phyloP scores from a whole-genome alignment of 1,140 invertebrate species.

The Conus ventricosus region DNA sequence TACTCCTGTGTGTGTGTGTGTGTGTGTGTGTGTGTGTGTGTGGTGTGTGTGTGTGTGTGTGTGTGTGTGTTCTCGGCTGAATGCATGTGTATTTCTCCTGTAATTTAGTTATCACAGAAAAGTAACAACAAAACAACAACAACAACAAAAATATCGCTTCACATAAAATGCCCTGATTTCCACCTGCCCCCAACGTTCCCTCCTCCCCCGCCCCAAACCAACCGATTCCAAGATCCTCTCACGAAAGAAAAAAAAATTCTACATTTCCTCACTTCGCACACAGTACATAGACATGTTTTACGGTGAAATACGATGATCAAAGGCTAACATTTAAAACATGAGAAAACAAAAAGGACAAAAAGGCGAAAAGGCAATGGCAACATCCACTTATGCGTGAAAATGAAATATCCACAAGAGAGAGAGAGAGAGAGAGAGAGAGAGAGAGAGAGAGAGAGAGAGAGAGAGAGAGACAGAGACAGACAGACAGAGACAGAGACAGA shows the following conservation, averaged over 20 bases:
- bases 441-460: neutral
- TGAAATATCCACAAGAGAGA: neutral
- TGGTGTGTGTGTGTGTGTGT: slow-evolving; percentile 7
- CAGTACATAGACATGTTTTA: too few species aligned
- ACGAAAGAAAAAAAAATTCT: too few species aligned
- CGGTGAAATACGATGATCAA: too few species aligned
- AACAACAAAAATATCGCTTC: neutral
- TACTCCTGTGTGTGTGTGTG: neutral
- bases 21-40: neutral
- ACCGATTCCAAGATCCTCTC: neutral
- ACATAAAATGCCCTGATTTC: neutral
- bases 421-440: neutral
- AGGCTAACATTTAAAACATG: neutral
- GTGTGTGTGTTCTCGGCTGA: neutral
- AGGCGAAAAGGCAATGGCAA: neutral
- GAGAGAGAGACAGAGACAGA: neutral
- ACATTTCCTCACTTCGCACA: too few species aligned
- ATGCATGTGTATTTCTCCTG: neutral
- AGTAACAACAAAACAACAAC: neutral
- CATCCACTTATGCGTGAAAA: neutral
- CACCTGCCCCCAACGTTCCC: neutral
- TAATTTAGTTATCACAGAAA: neutral
- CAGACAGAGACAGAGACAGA: neutral
- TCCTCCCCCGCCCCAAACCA: neutral
- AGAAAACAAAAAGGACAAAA: neutral